Base-by-base conservation (phyloP, 2,113 vertebrate genomes). In the Hemicordylus capensis region DNA sequence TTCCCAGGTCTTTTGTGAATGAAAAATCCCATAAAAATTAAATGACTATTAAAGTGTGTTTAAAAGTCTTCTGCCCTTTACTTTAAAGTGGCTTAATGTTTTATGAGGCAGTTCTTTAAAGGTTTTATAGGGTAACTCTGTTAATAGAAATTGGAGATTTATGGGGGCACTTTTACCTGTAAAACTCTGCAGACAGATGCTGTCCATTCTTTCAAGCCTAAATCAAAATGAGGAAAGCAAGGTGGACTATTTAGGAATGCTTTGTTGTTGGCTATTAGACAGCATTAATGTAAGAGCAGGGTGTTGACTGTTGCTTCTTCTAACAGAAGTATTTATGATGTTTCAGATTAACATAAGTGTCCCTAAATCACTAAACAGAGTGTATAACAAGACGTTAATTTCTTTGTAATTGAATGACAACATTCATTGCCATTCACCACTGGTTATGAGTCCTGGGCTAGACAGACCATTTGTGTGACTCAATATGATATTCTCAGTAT, bases 1-100 rank as follows among this genome's bases (percentile, higher is more conserved):
- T 76, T 67, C 56, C 46, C 9, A 76, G 63, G 34, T 67, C 74
- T 84, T 84, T 77, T 84, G 73, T 44, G 83, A 84, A 84, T 77
- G 74, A 77, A 67, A 76, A 67, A 42, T n/a, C 74, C 63, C 76
- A 77, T 84, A 84, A 84, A 84, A 84, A 84, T 84, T 84, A 84
- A 84, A 77, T 84, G 34, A 77, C 63, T 77, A 84, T 77, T 76
- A 76, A 76, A 76, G 63, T 84, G 82, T 84, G 74, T 75, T 76
- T 83, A 76, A 84, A 76, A 84, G 64, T 84, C 74, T 74, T 34
- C 61, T 84, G 83, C 74, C 83, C 74, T 84, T 84, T 56, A 56
- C 61, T 76, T 69, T 84, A 77, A 66, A 84, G 63, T 4, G 28
- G 31, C 74, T 76, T 84, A 54, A 69, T 69, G 83, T 77, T 84